Evolutionary conservation across 1,140 invertebrate species (phyloP), one percentile per base, ranked within the genome.

Genomic region (Cylas formicarius): DNA sequence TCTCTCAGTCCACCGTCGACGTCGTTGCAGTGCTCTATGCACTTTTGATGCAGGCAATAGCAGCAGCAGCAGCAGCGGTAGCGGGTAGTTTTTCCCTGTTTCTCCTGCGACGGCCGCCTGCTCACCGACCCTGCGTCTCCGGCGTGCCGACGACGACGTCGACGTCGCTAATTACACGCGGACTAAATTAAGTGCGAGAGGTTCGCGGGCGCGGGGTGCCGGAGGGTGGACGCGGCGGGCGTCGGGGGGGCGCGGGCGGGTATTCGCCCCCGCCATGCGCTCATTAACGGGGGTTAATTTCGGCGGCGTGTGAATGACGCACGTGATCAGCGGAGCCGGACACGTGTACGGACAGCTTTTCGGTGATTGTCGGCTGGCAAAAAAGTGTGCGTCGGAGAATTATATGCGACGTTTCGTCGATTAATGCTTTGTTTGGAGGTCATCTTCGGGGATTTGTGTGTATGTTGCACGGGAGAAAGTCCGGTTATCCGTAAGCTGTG

Each of bases 11-110:
- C 45, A 19, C 22, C 49, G 68, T 60, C 50, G 67, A 63, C 27
- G 65, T 57, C 33, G 67, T 57, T 21, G 63, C 60, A 20, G 68
- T 67, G 31, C 63, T 61, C 23, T 66, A 54, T 54, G 52, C 52
- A 54, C 44, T 54, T 54, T 44, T 47, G 47, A 44, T 53, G 45
- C 50, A 53, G n/a, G n/a, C n/a, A n/a, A n/a, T n/a, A n/a, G n/a
- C n/a, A n/a, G n/a, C n/a, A n/a, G 34, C 41, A 21, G 24, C 21
- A 24, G 20, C 11, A 33, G 29, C 41, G 10, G 19, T 44, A 33
- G 26, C 9, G 21, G 26, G 13, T 19, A 19, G 38, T 8, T 18
- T 11, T 16, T 28, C n/a, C n/a, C n/a, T n/a, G n/a, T n/a, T n/a
- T n/a, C n/a, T n/a, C n/a, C n/a, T n/a, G n/a, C n/a, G n/a, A n/a